Percentiles rank a stretch among this genome's conserved stretches.
Conservation (phyloP, 2,113 vertebrate species). For the Megaceryle maxima region DNA sequence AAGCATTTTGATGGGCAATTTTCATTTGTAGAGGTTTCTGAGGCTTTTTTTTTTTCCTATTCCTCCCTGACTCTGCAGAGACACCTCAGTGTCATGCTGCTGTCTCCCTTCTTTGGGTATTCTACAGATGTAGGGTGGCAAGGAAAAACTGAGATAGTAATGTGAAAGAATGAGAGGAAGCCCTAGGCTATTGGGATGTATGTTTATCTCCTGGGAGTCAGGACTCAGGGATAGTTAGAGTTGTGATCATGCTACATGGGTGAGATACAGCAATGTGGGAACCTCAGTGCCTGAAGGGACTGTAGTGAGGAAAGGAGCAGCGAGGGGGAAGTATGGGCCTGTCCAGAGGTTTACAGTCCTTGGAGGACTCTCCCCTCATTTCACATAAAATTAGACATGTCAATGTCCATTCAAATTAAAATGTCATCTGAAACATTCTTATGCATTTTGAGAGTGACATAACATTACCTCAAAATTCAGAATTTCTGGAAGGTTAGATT, state of each 20-base stretch:
- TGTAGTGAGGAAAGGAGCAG: constrained; percentile 7
- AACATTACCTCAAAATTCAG: background rate
- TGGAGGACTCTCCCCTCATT: background rate
- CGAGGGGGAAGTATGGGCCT: background rate
- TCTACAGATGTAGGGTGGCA: background rate
- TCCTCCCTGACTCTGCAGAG: background rate
- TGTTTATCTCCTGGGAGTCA: background rate
- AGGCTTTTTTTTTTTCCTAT: background rate
- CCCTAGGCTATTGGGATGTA: background rate
- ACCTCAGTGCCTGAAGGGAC: background rate
- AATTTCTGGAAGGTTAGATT: background rate
- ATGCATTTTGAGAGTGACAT: background rate
- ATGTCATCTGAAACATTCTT: background rate
- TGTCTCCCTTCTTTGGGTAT: background rate
- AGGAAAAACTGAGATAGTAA: background rate
- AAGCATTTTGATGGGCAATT: background rate
- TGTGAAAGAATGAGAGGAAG: background rate
- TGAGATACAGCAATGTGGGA: background rate
- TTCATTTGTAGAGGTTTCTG: background rate
- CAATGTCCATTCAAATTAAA: background rate
- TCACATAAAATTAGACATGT: background rate
- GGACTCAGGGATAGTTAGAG: background rate
- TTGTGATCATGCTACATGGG: fast-evolving
- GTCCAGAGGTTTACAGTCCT: background rate
- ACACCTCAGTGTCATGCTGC: background rate